These are phyloP conservation scores for Mormyrus hasselquistii DNA, from an alignment of 2,797 vertebrate species.

Conservation along the genomic window DNA sequence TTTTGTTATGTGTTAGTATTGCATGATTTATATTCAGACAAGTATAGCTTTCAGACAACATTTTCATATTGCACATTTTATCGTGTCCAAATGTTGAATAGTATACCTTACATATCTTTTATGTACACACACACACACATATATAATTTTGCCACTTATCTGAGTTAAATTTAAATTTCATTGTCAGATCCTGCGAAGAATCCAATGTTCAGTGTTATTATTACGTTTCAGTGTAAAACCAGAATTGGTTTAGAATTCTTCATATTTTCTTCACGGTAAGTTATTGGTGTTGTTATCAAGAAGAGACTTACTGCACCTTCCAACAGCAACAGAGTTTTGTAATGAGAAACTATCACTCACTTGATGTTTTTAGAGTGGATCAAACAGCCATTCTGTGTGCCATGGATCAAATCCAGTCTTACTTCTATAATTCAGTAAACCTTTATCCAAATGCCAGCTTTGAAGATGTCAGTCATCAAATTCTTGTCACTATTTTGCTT, in stretches of 20 bases:
- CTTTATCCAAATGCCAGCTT: constrained; percentile 16
- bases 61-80: neutral
- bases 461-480: constrained; percentile 27
- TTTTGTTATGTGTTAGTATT: neutral
- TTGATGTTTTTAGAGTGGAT: constrained; percentile 1
- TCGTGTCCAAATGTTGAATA: neutral
- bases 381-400: neutral
- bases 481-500: constrained; percentile 45
- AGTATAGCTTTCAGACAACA: neutral
- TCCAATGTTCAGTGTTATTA: neutral
- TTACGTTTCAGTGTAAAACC: neutral
- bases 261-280: constrained; percentile 15
- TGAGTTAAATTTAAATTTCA: neutral
- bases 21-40: constrained; percentile 20
- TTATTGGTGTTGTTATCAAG: constrained; percentile 27
- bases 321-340: neutral
- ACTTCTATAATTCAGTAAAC: neutral
- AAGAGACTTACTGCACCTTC: neutral
- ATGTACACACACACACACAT: neutral
- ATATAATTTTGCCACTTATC: neutral
- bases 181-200: neutral
- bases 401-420: constrained; percentile 8
- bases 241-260: neutral
- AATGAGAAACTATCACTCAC: constrained; percentile 13
- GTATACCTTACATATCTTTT: neutral